Evolutionary conservation across 2,797 vertebrate species (phyloP), one percentile per base, ranked within the genome.

Genomic region (Tarsius wallacei): DNA sequence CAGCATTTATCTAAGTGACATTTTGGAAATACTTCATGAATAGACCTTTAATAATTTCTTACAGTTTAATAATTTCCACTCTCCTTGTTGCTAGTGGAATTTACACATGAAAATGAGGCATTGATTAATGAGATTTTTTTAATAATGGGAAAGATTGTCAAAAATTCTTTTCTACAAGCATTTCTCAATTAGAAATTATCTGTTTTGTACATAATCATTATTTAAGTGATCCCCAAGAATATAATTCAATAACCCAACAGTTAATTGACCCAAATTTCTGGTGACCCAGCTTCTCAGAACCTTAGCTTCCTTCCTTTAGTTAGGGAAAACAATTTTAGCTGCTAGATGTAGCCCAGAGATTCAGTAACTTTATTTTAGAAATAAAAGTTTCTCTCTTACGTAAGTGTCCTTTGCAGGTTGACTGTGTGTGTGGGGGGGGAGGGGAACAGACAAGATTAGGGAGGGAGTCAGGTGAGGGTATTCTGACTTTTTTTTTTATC

Each of bases 1-100:
- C 95, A 98, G 97, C 93, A 97, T 97, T 98, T 98, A 98, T 91
- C 96, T 98, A 95, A 94, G 93, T 98, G 97, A 98, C 89, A 96
- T 98, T 98, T 98, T 90, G 89, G 63, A 98, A 97, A 98, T 81
- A 93, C 93, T 97, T 94, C 88, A 95, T 98, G 97, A 98, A 84
- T 91, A 97, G 66, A 55, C 12, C 42, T 96, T 94, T 96, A 94
- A 80, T 84, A 94, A 95, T 84, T 96, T 61, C 66, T 90, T 96
- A 86, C 5, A 89, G 82, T 96, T 93, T 85, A 96, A 90, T 96
- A 96, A 95, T 93, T 96, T 28, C 14, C 36, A 17, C 63, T 95
- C 93, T 91, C 76, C 82, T 93, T 85, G 4, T 88, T 94, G 83
- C 89, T 84, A 84, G 89, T 82, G 66, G 64, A 95, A 96, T 93